Evolutionary conservation across 2,888 invertebrate genomes (phyloP), one percentile per base, ranked within the genome.

Genomic region (Platerodrilus igneus): DNA sequence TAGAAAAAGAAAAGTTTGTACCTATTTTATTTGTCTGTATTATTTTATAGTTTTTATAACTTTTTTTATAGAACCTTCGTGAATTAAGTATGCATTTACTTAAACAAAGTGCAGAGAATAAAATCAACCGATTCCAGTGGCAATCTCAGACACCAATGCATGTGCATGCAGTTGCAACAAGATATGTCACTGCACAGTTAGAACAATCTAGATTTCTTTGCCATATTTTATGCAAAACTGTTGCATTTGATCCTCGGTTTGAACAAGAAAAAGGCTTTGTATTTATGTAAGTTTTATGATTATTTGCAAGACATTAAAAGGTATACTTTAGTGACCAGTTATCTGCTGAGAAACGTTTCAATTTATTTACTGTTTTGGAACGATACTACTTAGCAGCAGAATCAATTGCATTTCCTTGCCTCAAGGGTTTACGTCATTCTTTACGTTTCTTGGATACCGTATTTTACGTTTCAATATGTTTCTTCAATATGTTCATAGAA

Each of bases 391-490:
- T 86, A 52, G 85, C 89, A 1, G 77, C 83, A 10, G 86, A 87
- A 59, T 80, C 81, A 3, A 76, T 86, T 47, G 88, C 87, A 17
- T 92, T 84, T 65, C 86, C 86, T 67, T 89, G 49, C 90, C 91
- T 7, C 84, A 86, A 59, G 91, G 91, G 8, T 91, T 91, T 65
- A 83, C 85, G 10, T 88, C 91, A 3, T 92, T 90, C 72, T 87
- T 91, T 65, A 85, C 90, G 2, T 89, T 86, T 66, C 74, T 92
- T 35, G 91, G 88, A 1, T 88, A 87, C 67, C 75, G 83, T 53
- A 81, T 86, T 14, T 69, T 91, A 48, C 76, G 79, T 16, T 86
- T 84, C 66, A 77, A 83, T 48, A 78, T 82, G 62, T 92, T 92
- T 66, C 66, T 87, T 55, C 90, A 90, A 66, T 89, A 90, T 65